A percentile compares a stretch with the other conserved stretches of the same genome.
Evolutionary conservation across 2,888 invertebrate genomes (phyloP).

Genomic region (Synergus gifuensis): DNA sequence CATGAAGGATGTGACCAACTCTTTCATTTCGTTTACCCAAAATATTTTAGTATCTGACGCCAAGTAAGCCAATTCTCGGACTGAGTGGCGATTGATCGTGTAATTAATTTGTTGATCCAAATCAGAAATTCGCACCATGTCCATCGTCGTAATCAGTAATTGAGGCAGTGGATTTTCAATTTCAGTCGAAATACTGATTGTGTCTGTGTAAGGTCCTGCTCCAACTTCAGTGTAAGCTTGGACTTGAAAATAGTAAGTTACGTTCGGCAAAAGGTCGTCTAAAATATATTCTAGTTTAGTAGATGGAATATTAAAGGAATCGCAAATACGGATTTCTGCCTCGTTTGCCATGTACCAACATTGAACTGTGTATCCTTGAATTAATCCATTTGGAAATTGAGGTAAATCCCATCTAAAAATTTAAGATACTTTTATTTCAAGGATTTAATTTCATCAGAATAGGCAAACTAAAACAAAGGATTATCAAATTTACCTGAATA

Average conservation of each 20-base stretch:
- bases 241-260: conserved; percentile 85
- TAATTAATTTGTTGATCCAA: conserved; percentile 85
- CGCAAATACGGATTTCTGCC: conserved; percentile 79
- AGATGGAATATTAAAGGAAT: conserved; percentile 79
- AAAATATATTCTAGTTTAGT: conserved; percentile 81
- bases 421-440: conserved; percentile 11
- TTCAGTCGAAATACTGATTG: conserved; percentile 83
- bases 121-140: conserved; percentile 87
- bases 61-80: conserved; percentile 84
- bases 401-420: conserved; percentile 90
- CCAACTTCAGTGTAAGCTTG: conserved; percentile 90
- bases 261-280: conserved; percentile 80
- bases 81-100: conserved; percentile 83
- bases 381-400: conserved; percentile 85
- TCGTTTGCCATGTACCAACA: conserved; percentile 82
- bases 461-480: conserved; percentile 48
- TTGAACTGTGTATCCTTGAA: conserved; percentile 85
- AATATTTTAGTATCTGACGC: conserved; percentile 87
- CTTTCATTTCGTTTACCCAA: conserved; percentile 90
- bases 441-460: conserved; percentile 49
- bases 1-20: conserved; percentile 83
- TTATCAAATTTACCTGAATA: conserved; percentile 65
- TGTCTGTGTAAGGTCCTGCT: conserved; percentile 84
- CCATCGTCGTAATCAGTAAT: conserved; percentile 86
- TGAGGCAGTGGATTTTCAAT: conserved; percentile 89